A percentile compares a stretch with the other conserved stretches of the same genome.
Evolutionary conservation across 1,140 invertebrate genomes (phyloP).

Genomic region (Sycophila sp.): DNA sequence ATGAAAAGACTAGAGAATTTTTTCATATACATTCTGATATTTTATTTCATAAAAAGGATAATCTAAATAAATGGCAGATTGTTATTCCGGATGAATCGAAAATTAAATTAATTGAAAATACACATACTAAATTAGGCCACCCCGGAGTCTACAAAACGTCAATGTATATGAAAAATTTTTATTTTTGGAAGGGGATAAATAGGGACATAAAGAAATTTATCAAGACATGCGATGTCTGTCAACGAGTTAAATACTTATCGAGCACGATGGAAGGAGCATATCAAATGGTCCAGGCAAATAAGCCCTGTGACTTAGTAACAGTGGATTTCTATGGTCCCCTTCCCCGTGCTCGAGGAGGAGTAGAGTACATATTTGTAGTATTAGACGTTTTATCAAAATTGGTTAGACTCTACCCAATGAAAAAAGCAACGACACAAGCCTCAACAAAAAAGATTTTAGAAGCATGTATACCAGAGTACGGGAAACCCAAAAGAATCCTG

Average conservation of each 20-base stretch:
- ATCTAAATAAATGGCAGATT: background rate
- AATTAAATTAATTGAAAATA: background rate
- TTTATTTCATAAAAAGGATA: too few relatives aligned
- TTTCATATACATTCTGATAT: too few relatives aligned
- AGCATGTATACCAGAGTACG: background rate
- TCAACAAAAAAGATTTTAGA: background rate
- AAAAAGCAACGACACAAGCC: background rate
- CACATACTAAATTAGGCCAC: background rate
- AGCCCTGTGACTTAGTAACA: background rate
- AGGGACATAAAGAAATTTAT: background rate
- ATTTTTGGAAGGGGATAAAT: background rate
- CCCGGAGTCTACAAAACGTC: background rate
- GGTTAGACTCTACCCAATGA: background rate
- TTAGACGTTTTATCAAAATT: background rate
- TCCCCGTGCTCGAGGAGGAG: background rate
- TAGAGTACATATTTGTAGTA: conserved; percentile 18
- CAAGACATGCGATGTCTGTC: background rate
- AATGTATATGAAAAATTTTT: background rate
- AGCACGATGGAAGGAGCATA: background rate
- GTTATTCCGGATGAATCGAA: background rate
- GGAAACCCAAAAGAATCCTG: background rate
- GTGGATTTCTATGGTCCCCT: background rate
- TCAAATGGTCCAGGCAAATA: background rate
- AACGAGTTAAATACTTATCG: too few relatives aligned
- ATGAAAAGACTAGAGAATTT: background rate